Evolutionary conservation across 2,113 vertebrate genomes (phyloP), one percentile per base, ranked within the genome.

Genomic region (Geococcyx californianus): DNA sequence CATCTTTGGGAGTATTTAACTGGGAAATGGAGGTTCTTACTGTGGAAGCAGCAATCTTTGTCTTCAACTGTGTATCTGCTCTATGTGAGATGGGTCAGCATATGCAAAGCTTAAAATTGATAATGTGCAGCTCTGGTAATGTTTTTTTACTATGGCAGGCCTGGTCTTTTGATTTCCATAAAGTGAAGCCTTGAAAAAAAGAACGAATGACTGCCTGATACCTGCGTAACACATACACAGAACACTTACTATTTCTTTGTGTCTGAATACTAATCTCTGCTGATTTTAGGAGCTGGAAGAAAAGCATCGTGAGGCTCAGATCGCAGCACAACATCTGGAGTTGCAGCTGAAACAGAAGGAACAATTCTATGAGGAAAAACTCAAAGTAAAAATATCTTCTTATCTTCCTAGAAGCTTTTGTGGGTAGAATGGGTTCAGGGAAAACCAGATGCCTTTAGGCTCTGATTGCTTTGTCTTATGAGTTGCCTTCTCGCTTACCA

Each of bases 261-360:
- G 24, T 83, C 82, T 96, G 47, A 96, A 92, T 83, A 11, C 70
- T 68, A 75, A 42, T 97, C 74, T 95, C 94, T 95, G 83, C 49
- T 96, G 44, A 77, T 66, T 97, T 77, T 84, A 99, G 99, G 99
- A 99, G 86, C 97, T 99, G 95, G 99, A 99, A 92, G 99, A 99
- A 95, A 99, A 98, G 87, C 98, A 99, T 75, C 98, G 99, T 42
- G 99, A 99, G 93, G 98, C 99, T 44, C 99, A 99, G 90, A 97
- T 98, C 3, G 98, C 98, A 70, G 98, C 98, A 45, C 99, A 99
- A 84, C 98, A 99, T 42, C 95, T 99, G 63, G 99, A 99, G 96
- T 95, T 99, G 82, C 99, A 99, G 76, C 98, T 99, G 97, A 99
- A 99, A 86, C 99, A 99, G 97, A 99, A 99, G 85, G 99, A 99